Evolutionary conservation across 2,797 vertebrate species (phyloP), one percentile per base, ranked within the genome.

Genomic region (Leontopithecus rosalia): DNA sequence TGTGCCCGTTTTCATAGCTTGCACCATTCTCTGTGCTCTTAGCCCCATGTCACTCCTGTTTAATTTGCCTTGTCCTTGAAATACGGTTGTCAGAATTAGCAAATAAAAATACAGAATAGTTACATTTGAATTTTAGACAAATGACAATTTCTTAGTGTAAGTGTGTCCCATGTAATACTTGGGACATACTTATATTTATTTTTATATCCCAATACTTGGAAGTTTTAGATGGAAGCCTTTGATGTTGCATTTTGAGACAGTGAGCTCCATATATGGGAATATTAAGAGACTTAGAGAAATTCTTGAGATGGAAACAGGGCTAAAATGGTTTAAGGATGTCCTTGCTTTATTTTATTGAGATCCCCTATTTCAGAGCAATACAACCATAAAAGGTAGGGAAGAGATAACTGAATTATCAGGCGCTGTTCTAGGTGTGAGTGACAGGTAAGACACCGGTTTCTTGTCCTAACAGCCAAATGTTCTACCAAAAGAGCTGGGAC

Each of bases 51-150:
- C n/a, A 36, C 46, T 67, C 36, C 5, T 13, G 36, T 50, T 26
- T 61, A 39, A 64, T 28, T 83, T 91, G 73, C 83, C 15, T 92
- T 97, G 55, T 22, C 28, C 36, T 58, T 58, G 4, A 55, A 36
- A 8, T 19, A 50, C 8, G 14, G 4, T 36, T 19, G 46, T 39
- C 48, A 26, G 46, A 64, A 39, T 57, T 41, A 91, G 48, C 20
- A 91, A 84, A 94, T 36, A 48, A 67, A 83, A 77, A 90, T 41
- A 58, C 4, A 94, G 57, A 24, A 43, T 67, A 80, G 30, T 55
- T 89, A 84, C 55, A 43, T 77, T 81, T 86, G 36, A 84, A 64
- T 72, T 52, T 90, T 33, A 94, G 67, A 75, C 86, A 93, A 43
- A 41, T 46, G 46, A 86, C 58, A 48, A 30, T 57, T 90, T 79